Conservation (phyloP, 2,113 vertebrate species). For the Malurus melanocephalus region DNA sequence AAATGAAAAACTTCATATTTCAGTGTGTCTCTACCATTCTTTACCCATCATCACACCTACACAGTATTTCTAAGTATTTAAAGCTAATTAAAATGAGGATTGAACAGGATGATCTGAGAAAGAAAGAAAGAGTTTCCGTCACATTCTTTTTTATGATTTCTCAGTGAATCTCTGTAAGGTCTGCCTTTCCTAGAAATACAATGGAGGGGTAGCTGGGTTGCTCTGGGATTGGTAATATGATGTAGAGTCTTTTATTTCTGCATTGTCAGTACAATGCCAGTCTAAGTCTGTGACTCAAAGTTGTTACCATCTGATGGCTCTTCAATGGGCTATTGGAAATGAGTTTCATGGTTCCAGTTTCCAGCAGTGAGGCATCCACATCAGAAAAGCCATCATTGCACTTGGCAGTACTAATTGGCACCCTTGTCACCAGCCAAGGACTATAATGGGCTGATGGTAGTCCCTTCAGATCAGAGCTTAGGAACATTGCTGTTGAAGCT, state of each 20-base stretch:
- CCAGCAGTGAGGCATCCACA: slow-evolving; percentile 44
- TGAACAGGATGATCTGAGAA: background rate
- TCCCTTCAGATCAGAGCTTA: slow-evolving; percentile 56
- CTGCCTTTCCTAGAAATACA: slow-evolving; percentile 19
- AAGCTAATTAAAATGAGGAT: background rate
- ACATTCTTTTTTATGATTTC: background rate
- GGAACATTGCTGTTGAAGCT: slow-evolving; percentile 35
- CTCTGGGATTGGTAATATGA: slow-evolving; percentile 2
- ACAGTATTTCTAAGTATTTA: background rate
- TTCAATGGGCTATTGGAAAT: slow-evolving; percentile 46
- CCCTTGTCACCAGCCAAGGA: slow-evolving; percentile 47
- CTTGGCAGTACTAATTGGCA: slow-evolving; percentile 61
- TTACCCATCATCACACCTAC: background rate
- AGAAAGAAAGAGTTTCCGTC: background rate
- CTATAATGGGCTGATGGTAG: slow-evolving; percentile 52
- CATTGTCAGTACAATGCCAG: slow-evolving; percentile 31
- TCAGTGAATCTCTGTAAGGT: background rate
- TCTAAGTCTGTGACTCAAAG: slow-evolving; percentile 35
- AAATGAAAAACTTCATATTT: background rate
- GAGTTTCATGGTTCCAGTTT: slow-evolving; percentile 56
- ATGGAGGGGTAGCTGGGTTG: background rate
- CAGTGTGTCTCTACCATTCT: background rate
- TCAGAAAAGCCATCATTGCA: slow-evolving; percentile 47
- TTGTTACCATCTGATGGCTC: slow-evolving; percentile 39
- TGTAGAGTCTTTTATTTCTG: slow-evolving; percentile 40